phyloP scores from a whole-genome alignment of 2,113 vertebrate species.

The Dipodomys spectabilis region DNA sequence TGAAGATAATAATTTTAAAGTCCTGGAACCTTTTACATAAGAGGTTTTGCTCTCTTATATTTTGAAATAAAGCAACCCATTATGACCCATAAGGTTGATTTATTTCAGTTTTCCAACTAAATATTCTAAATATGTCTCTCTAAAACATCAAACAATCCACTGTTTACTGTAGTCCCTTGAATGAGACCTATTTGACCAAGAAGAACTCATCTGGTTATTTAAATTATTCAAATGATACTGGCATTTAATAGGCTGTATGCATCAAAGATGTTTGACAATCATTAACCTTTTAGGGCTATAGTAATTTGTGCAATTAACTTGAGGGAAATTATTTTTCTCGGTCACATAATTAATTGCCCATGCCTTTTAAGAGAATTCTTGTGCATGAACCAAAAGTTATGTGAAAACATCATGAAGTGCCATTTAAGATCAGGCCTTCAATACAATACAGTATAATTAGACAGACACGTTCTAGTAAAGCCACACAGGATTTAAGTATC shows the following conservation, averaged over 20 bases:
- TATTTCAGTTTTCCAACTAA: not conserved
- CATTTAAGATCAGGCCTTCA: slow-evolving; percentile 24
- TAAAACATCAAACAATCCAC: slow-evolving; percentile 4
- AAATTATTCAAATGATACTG: slow-evolving; percentile 77
- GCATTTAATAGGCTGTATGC: slow-evolving; percentile 72
- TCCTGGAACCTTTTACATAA: not conserved
- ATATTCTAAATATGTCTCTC: not conserved
- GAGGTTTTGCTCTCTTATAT: not conserved
- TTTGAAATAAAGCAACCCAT: slow-evolving; percentile 2
- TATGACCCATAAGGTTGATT: not conserved
- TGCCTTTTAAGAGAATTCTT: slow-evolving; percentile 61
- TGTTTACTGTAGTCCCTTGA: slow-evolving; percentile 31
- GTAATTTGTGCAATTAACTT: slow-evolving; percentile 82
- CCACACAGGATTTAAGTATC: not conserved
- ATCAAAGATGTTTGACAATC: slow-evolving; percentile 74
- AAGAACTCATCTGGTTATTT: slow-evolving; percentile 51
- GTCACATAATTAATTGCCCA: slow-evolving; percentile 71
- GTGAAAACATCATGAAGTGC: not conserved
- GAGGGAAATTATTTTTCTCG: slow-evolving; percentile 76
- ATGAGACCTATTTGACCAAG: slow-evolving; percentile 48
- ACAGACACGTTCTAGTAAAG: not conserved
- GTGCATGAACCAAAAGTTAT: slow-evolving; percentile 66
- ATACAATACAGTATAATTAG: not conserved
- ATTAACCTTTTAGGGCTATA: slow-evolving; percentile 81
- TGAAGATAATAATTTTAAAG: slow-evolving; percentile 36